Base-by-base conservation (phyloP, 2,113 vertebrate genomes). In the Anhinga anhinga region DNA sequence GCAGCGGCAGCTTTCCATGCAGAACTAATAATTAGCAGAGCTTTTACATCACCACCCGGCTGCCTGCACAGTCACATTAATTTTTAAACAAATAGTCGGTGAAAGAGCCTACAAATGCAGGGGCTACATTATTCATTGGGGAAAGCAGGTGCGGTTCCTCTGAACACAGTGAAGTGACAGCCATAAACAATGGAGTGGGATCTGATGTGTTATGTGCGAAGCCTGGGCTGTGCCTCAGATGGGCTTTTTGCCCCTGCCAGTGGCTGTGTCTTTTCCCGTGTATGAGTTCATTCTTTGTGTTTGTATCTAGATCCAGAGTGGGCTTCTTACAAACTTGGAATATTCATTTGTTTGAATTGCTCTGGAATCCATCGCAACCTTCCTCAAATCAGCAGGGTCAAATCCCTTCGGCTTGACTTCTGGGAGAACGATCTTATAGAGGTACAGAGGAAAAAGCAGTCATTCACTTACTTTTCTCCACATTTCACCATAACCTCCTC, bases 331-430 rank as follows among this genome's bases (percentile, higher is more conserved):
- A 99, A 98, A 34, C 98, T 99, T 61, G 99, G 99, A 14, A 94
- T 99, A 94, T 99, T 99, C 97, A 98, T 99, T 90, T 99, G 99
- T 95, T 96, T 99, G 83, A 98, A 98, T 93, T 99, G 99, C 97
- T 99, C 98, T 5, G 99, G 99, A n/a, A 96, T 99, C 85, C 99
- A 99, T 78, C 99, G 99, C 88, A 99, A 98, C 92, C 98, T 99
- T 65, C 97, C 98, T 58, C 89, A 93, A 29, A 85, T 99, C 98
- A 99, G 98, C 96, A 98, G 91, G 80, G 98, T 99, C 83, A 99
- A 99, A 98, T 99, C 99, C 40, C 98, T 99, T 85, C 97, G 97
- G 17, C 98, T 99, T 79, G 99, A 99, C 98, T 99, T 98, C 98
- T 99, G 99, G 99, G 99, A 99, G 67, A 98, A 98, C 26, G 97